phyloP scores from a whole-genome alignment of 2,888 invertebrate genomes.

The Epinotia demarniana region DNA sequence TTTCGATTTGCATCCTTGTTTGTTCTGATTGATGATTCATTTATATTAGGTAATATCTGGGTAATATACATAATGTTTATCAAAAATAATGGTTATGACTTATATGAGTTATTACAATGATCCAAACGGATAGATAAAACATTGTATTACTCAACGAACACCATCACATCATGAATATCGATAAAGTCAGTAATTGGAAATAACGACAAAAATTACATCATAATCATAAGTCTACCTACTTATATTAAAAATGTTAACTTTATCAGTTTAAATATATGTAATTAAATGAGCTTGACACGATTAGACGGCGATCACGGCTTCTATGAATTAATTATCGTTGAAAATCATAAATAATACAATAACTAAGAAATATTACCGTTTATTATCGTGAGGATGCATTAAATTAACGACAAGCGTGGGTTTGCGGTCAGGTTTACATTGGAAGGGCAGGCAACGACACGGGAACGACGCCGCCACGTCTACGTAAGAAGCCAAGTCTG shows the following conservation, averaged over 20 bases:
- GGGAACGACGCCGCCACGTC: neutral
- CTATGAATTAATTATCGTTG: conserved; percentile 28
- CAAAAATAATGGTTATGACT: neutral
- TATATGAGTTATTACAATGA: neutral
- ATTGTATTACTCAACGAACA: neutral
- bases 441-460: neutral
- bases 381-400: conserved; percentile 30
- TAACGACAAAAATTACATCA: conserved; percentile 24
- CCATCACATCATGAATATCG: neutral
- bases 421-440: conserved; percentile 3
- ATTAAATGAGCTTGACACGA: conserved; percentile 24
- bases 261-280: conserved; percentile 23
- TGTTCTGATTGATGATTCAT: too few species aligned
- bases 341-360: conserved; percentile 38
- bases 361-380: conserved; percentile 31
- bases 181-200: conserved; percentile 14
- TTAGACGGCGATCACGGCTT: conserved; percentile 26
- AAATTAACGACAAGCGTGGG: conserved; percentile 30
- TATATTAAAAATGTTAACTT: conserved; percentile 8
- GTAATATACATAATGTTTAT: neutral
- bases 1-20: neutral
- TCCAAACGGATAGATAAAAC: neutral
- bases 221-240: conserved; percentile 34
- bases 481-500: neutral
- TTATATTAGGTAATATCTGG: too few species aligned